Percentiles rank a stretch among this genome's conserved stretches.
Conservation (phyloP, 2,113 vertebrate genomes). For the Cettia cetti region DNA sequence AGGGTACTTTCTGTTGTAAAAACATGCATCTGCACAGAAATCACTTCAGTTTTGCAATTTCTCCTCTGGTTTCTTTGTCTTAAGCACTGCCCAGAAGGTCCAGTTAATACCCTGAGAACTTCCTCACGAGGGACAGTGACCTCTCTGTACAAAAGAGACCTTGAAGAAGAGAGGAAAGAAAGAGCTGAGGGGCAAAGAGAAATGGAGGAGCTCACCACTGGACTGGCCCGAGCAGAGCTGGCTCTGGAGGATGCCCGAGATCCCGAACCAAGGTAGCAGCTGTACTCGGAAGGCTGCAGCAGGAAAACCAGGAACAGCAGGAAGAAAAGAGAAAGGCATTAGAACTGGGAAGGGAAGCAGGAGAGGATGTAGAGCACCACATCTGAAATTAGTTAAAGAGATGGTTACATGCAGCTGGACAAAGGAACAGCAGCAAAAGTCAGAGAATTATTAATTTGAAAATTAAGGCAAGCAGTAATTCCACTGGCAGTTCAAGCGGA, state of each 20-base stretch:
- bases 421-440: neutral
- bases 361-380: neutral
- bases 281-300: slow-evolving; percentile 85
- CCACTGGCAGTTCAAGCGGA: neutral
- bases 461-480: neutral
- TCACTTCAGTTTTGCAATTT: neutral
- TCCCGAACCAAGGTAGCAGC: slow-evolving; percentile 82
- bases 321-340: slow-evolving; percentile 55
- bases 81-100: neutral
- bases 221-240: slow-evolving; percentile 93
- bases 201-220: slow-evolving; percentile 85
- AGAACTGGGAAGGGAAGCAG: neutral
- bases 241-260: slow-evolving; percentile 91
- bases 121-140: neutral
- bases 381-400: neutral
- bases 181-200: neutral
- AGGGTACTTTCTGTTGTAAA: neutral
- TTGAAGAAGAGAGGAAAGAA: neutral
- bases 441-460: neutral
- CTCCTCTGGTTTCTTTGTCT: neutral
- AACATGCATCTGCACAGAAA: neutral
- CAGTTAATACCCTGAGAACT: neutral
- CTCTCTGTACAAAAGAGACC: neutral
- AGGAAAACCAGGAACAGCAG: slow-evolving; percentile 10
- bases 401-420: neutral